Base-by-base conservation (phyloP, 2,888 invertebrate genomes). In the Sphaerophoria rueppellii region DNA sequence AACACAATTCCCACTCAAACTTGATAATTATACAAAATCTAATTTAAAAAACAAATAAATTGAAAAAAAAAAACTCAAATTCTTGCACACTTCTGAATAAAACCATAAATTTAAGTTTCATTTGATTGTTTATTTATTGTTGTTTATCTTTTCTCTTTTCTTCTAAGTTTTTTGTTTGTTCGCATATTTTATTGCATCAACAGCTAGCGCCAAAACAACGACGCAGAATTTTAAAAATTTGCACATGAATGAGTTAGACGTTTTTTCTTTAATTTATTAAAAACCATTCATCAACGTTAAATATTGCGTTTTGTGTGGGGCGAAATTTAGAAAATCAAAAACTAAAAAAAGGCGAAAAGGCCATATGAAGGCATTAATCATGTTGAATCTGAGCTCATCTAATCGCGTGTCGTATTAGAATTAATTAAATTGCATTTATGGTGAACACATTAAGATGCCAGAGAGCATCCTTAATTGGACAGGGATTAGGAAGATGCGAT, bases 351-450 rank as follows among this genome's bases (percentile, higher is more conserved):
- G 24, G 24, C 24, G 2, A 24, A 24, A 37, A 40, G 14, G 46
- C 58, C 46, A 46, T 52, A 43, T 43, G 58, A 65, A 73, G 69
- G 70, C 78, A 78, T 82, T 74, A 70, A 78, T 78, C 82, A 78
- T 65, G 55, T 37, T 7, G 54, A 65, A 82, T 78, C 78, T 82
- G 70, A 82, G 78, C 78, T 82, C 82, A 74, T 73, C 76, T 77
- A 82, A 77, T 70, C 69, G 69, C 52, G 72, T 82, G 82, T 69
- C 82, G 34, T 82, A 78, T 82, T 82, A 74, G 78, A 78, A 78
- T 82, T 82, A 77, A 82, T 82, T 77, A 77, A 82, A 63, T 69
- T 82, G 82, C 82, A 82, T 69, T 77, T 40, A 67, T 73, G 57
- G 58, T 52, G 12, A 76, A 52, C 55, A 55, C 48, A 69, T 43